Evolutionary conservation across 2,888 invertebrate genomes (phyloP), one percentile per base, ranked within the genome.

Genomic region (Apeira syringaria): DNA sequence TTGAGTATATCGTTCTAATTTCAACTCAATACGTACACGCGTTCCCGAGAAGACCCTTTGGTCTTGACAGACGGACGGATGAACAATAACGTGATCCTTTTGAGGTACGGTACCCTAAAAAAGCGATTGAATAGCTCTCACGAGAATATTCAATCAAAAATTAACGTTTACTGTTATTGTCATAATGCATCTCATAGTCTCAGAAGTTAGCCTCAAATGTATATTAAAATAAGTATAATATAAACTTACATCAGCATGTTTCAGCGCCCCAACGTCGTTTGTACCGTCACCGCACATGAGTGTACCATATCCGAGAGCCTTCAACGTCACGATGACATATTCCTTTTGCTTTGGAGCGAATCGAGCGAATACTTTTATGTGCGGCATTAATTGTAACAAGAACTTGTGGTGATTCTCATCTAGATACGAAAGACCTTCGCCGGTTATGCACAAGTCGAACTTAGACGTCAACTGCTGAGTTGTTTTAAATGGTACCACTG

Each of bases 241-340:
- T 32, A 47, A 51, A 92, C 94, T 94, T 68, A 97, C 98, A 84
- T 99, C 95, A 18, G 99, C 98, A 84, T 99, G 99, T 84, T 99
- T 99, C 33, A 99, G 87, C 2, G 98, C 98, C 9, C 99, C 99
- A 6, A 99, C 99, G 85, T 99, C 99, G 78, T 99, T 99, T 1
- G 99, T 99, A 38, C 99, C 99, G 87, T 99, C 99, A 1, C 99
- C 99, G 74, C 99, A 99, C 99, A 99, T 99, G 1, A 99, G 90
- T 0, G 99, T 98, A 2, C 93, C 93, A 68, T 93, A 97, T 2
- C 99, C 99, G 6, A 96, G 86, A 17, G 93, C 92, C 74, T 98
- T 99, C 36, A 99, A 83, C 2, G 95, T 94, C 5, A 97, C 96
- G 27, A 99, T 95, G 1, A 99, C 96, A 70, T 94, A 95, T 83